Evolutionary conservation across 2,797 vertebrate species (phyloP).

Genomic region (Myoxocephalus aenaeus): DNA sequence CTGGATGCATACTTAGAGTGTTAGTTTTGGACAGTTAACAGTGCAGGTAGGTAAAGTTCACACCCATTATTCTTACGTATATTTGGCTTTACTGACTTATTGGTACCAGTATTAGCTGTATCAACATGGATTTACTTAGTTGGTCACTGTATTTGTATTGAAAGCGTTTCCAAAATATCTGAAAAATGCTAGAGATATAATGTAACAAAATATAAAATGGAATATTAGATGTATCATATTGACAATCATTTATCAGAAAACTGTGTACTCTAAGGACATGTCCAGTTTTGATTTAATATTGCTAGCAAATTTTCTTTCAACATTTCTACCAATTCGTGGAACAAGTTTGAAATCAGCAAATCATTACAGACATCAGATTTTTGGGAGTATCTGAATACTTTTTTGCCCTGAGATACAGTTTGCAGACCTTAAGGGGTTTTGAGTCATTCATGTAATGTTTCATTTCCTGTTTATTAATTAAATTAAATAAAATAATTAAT

Average conservation of each 20-base stretch:
- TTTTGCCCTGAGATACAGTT: too few species aligned
- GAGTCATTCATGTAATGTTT: too few species aligned
- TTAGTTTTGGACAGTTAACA: constrained; percentile 14
- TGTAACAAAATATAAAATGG: neutral
- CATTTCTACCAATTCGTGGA: too few species aligned
- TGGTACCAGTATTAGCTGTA: neutral
- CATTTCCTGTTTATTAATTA: too few species aligned
- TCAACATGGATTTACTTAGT: neutral
- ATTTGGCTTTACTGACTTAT: neutral
- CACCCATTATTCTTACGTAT: neutral
- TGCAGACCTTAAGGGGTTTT: too few species aligned
- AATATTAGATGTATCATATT: neutral
- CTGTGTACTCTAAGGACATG: too few species aligned
- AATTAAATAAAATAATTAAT: too few species aligned
- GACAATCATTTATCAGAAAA: neutral
- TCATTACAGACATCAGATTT: too few species aligned
- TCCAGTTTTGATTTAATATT: neutral
- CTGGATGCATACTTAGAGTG: constrained; percentile 21
- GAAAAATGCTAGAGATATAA: neutral
- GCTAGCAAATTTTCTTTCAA: neutral
- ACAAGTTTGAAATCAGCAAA: too few species aligned
- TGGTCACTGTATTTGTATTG: neutral
- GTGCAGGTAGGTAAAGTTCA: neutral
- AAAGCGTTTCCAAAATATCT: neutral
- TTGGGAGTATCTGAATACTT: too few species aligned